Conservation (phyloP, 2,797 vertebrate genomes). For the Percopsis omiscomaycus region DNA sequence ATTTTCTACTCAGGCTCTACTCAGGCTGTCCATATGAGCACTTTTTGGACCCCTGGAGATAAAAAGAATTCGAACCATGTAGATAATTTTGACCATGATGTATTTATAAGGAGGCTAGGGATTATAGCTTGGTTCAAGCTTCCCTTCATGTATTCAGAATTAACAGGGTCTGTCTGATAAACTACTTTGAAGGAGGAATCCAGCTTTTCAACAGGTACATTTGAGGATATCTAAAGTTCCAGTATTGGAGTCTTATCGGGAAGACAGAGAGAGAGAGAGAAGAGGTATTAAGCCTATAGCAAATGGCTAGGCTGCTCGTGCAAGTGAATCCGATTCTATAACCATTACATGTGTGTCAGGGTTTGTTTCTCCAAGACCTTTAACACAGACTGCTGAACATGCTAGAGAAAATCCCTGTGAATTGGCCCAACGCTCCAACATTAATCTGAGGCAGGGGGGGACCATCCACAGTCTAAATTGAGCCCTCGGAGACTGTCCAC, state of each 20-base stretch:
- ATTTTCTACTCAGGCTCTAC: slow-evolving; percentile 35
- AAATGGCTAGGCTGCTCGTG: slow-evolving; percentile 62
- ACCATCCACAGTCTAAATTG: slow-evolving; percentile 78
- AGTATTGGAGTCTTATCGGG: slow-evolving; percentile 39
- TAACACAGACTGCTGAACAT: slow-evolving; percentile 75
- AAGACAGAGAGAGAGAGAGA: slow-evolving; percentile 31
- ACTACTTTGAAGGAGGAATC: slow-evolving; percentile 38
- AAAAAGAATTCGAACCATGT: slow-evolving; percentile 51
- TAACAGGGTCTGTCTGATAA: slow-evolving; percentile 48
- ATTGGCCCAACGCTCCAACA: slow-evolving; percentile 65
- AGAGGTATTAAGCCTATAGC: slow-evolving; percentile 40
- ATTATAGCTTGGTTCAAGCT: slow-evolving; percentile 52
- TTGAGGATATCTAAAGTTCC: slow-evolving; percentile 30
- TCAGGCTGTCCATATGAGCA: slow-evolving; percentile 57
- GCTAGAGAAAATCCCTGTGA: slow-evolving; percentile 75
- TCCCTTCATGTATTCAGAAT: slow-evolving; percentile 61
- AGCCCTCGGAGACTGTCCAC: slow-evolving; percentile 80
- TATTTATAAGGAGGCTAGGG: slow-evolving; percentile 70
- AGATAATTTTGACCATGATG: slow-evolving; percentile 70
- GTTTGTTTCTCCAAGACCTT: slow-evolving; percentile 73
- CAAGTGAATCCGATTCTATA: slow-evolving; percentile 72
- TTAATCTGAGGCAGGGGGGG: slow-evolving; percentile 72
- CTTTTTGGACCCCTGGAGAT: slow-evolving; percentile 57
- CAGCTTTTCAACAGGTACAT: slow-evolving; percentile 35
- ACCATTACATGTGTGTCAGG: slow-evolving; percentile 72